Evolutionary conservation across 2,113 vertebrate species (phyloP).

Genomic region (Dipodomys stephensi): DNA sequence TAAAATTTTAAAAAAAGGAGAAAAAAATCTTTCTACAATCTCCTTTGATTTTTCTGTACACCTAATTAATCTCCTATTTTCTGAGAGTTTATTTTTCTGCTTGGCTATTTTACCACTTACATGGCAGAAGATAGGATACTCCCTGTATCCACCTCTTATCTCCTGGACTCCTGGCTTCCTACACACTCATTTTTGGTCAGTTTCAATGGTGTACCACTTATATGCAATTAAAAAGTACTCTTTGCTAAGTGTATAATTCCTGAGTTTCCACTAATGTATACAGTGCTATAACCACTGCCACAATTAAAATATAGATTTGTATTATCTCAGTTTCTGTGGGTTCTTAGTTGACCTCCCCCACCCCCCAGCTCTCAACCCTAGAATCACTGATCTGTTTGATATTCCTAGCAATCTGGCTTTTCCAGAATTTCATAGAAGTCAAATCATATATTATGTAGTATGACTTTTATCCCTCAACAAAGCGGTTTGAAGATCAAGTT

Average conservation of each 20-base stretch:
- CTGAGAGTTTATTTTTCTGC: background rate
- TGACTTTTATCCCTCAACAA: background rate
- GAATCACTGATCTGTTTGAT: background rate
- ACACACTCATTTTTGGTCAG: background rate
- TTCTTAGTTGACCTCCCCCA: background rate
- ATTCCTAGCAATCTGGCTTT: background rate
- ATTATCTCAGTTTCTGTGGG: background rate
- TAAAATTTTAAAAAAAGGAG: no score
- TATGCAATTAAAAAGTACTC: constrained; percentile 1
- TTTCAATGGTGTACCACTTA: constrained; percentile 11
- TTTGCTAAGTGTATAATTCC: background rate
- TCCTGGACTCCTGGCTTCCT: background rate
- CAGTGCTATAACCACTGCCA: background rate
- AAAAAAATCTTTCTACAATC: background rate
- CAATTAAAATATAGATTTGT: background rate
- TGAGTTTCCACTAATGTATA: background rate
- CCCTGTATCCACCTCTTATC: background rate
- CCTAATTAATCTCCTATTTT: background rate
- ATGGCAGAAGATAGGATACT: background rate
- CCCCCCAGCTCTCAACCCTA: background rate
- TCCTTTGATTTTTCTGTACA: background rate
- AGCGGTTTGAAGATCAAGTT: background rate
- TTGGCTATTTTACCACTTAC: background rate
- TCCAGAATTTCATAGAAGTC: constrained; percentile 37
- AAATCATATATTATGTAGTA: background rate